Evolutionary conservation across 2,113 vertebrate genomes (phyloP).

Genomic region (Apaloderma vittatum): DNA sequence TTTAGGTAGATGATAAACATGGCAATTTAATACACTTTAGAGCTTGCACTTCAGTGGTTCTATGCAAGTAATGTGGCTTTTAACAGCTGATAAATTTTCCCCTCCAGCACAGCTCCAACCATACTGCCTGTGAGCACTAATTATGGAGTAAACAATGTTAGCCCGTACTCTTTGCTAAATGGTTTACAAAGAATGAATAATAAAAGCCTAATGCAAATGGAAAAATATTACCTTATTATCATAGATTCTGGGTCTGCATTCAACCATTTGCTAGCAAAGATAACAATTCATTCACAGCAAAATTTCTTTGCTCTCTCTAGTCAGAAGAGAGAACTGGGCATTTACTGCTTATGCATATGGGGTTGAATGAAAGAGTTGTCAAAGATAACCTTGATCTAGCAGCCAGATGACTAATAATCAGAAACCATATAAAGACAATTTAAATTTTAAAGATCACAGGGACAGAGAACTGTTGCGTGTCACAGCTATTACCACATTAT

Average conservation of each 20-base stretch:
- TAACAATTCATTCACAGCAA: neutral
- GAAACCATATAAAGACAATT: neutral
- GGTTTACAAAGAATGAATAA: slow-evolving; percentile 22
- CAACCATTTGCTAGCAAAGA: neutral
- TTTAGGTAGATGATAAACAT: slow-evolving; percentile 54
- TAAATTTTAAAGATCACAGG: neutral
- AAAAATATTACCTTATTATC: slow-evolving; percentile 26
- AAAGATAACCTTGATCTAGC: neutral
- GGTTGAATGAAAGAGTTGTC: neutral
- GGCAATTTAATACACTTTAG: slow-evolving; percentile 38
- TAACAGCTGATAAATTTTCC: slow-evolving; percentile 35
- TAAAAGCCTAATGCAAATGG: slow-evolving; percentile 41
- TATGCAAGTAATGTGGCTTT: neutral
- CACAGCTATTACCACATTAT: neutral
- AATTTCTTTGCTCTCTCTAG: neutral
- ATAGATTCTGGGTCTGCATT: neutral
- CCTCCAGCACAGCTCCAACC: neutral
- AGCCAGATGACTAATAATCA: neutral
- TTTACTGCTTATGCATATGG: neutral
- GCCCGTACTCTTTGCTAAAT: slow-evolving; percentile 8
- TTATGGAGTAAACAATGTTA: slow-evolving; percentile 52
- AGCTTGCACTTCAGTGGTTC: neutral
- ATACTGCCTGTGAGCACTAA: slow-evolving; percentile 38
- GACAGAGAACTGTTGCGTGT: neutral
- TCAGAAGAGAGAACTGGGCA: neutral